phyloP scores from a whole-genome alignment of 2,888 invertebrate genomes.

The Cylindroiulus punctatus region DNA sequence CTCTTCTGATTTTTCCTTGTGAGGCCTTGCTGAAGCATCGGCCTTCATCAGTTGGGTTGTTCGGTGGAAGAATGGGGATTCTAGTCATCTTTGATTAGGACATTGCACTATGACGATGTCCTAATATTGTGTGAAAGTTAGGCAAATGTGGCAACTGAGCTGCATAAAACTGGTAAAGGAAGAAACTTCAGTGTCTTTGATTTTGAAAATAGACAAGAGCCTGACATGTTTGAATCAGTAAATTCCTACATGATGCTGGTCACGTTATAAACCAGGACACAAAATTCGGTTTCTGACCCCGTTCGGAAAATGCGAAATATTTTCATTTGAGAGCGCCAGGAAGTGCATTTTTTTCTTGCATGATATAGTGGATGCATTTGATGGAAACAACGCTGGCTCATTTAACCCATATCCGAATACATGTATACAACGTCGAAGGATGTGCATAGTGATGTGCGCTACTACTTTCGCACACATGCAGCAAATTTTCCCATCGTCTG shows the following conservation, averaged over 20 bases:
- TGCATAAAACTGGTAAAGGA: no score
- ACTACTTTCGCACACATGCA: background rate
- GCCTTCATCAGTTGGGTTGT: no score
- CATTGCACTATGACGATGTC: no score
- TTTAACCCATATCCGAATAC: background rate
- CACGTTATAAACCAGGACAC: background rate
- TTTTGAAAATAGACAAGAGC: no score
- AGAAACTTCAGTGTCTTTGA: no score
- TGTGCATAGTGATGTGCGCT: background rate
- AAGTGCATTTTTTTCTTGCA: background rate
- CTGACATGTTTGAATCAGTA: background rate
- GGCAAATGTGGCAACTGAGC: no score
- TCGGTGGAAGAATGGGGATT: no score
- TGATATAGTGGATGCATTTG: background rate
- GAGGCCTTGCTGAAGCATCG: no score
- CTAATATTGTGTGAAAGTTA: no score
- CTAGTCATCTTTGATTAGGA: no score
- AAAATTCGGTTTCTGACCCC: background rate
- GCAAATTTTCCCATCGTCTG: conserved; percentile 34
- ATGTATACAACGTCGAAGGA: background rate
- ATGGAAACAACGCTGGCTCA: conserved; percentile 36
- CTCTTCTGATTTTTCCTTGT: background rate
- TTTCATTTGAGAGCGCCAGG: background rate
- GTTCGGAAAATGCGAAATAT: background rate
- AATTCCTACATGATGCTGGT: background rate